Evolutionary conservation across 2,797 vertebrate genomes (phyloP), one percentile per base, ranked within the genome.

Genomic region (Microctenopoma stevenorrisi): DNA sequence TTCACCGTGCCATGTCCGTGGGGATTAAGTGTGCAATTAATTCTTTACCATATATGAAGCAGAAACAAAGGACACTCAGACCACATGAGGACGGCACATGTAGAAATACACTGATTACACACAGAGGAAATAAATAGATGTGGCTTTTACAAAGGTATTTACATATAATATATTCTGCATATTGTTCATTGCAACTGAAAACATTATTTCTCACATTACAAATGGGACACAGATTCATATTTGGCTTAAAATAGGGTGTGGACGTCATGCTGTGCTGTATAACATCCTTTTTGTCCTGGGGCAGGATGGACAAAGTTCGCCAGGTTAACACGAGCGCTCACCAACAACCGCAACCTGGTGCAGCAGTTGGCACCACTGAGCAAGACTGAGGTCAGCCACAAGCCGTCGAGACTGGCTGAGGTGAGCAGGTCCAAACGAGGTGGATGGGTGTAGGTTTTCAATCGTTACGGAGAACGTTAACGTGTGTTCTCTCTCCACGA

Each of bases 251-350:
- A 30, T 9, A 28, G 5, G 22, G 8, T 4, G 5, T 11, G 4
- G 13, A n/a, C 4, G 6, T 5, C 7, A 22, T 54, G 30, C 35
- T 53, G 52, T 40, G 14, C 11, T 64, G 14, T 7, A 13, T 26
- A 47, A 10, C 33, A 58, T 10, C 68, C 7, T 47, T 61, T 37
- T 38, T 55, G 7, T 68, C 33, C 73, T 12, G 42, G 46, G n/a
- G 7, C 88, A 96, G 97, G 98, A 70, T 99, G 97, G 98, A 96
- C 97, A 3, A 99, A 99, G 90, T 97, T 99, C 91, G 97, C 97
- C 33, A 94, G 97, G 70, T 90, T 99, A 91, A 99, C 98, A 0
- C 93, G 98, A 71, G 98, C 96, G 1, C 89, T 99, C 83, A 98
- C 97, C 50, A 99, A 96, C 92, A 99, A 96, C 87, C 95, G 98